Percentiles rank a stretch among this genome's conserved stretches.
These are phyloP conservation scores for Rhinoderma darwinii DNA, from an alignment of 2,113 vertebrate species.

Conservation along the genomic window DNA sequence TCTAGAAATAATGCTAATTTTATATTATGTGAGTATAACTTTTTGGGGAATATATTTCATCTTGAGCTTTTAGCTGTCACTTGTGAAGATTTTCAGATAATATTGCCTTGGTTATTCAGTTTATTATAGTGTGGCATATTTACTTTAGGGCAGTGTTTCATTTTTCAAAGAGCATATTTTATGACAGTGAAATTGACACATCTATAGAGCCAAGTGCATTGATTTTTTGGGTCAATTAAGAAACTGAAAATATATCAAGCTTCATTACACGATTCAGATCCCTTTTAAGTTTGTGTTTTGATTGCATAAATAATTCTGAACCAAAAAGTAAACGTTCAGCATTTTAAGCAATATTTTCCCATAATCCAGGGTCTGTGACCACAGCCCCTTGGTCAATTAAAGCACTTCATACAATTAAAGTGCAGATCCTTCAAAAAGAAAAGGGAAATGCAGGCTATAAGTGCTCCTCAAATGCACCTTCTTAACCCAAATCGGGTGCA, in stretches of 20 bases:
- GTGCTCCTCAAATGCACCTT: too few species aligned
- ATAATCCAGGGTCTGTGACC: too few species aligned
- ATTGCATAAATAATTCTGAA: not conserved
- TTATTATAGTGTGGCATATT: not conserved
- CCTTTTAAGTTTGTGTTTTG: not conserved
- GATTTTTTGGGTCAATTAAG: not conserved
- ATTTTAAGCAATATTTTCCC: not conserved
- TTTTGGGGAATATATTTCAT: not conserved
- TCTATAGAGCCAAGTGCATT: not conserved
- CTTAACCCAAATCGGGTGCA: too few species aligned
- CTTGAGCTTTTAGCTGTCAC: not conserved
- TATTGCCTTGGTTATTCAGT: not conserved
- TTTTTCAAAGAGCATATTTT: conserved; percentile 27
- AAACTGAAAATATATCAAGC: conserved; percentile 14
- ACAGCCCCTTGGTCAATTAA: too few species aligned
- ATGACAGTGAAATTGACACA: not conserved
- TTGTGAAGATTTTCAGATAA: not conserved
- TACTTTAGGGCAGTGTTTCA: not conserved
- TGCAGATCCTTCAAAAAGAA: too few species aligned
- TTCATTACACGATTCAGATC: not conserved
- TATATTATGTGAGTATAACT: not conserved
- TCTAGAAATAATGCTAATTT: not conserved
- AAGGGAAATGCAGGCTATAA: too few species aligned
- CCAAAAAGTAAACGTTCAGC: not conserved
- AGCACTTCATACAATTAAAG: too few species aligned